A percentile compares a stretch with the other conserved stretches of the same genome.
These are phyloP conservation scores for Dryococelus australis DNA, from an alignment of 2,888 invertebrate species.

Conservation along the genomic window DNA sequence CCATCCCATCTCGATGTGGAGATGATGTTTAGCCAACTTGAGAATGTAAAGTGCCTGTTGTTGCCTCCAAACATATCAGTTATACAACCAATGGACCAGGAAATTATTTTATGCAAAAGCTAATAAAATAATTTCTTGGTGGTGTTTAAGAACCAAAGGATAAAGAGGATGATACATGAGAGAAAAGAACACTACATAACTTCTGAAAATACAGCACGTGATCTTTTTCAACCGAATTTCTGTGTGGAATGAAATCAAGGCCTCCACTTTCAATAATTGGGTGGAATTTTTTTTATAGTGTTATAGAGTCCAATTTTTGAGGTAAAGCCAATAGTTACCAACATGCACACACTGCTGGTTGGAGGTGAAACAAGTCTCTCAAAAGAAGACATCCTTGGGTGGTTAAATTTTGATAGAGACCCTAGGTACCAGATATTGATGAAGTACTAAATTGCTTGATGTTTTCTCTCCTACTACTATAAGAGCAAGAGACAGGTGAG, in stretches of 20 bases:
- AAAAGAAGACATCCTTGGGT: neutral
- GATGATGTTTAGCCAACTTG: neutral
- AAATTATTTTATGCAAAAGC: neutral
- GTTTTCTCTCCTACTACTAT: no score
- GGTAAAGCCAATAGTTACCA: neutral
- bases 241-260: conserved; percentile 22
- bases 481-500: no score
- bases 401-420: no score
- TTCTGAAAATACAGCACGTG: neutral
- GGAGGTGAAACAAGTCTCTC: neutral
- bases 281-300: conserved; percentile 12
- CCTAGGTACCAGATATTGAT: no score
- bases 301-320: neutral
- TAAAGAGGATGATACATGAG: neutral
- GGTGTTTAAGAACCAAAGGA: neutral
- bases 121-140: conserved; percentile 19
- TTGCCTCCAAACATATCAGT: neutral
- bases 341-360: neutral
- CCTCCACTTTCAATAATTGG: neutral
- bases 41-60: no score
- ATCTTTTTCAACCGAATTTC: conserved; percentile 17
- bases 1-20: neutral
- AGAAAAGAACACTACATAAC: neutral
- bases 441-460: no score
- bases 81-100: neutral